Evolutionary conservation across 2,888 invertebrate species (phyloP).

Genomic region (Polymixis lichenea): DNA sequence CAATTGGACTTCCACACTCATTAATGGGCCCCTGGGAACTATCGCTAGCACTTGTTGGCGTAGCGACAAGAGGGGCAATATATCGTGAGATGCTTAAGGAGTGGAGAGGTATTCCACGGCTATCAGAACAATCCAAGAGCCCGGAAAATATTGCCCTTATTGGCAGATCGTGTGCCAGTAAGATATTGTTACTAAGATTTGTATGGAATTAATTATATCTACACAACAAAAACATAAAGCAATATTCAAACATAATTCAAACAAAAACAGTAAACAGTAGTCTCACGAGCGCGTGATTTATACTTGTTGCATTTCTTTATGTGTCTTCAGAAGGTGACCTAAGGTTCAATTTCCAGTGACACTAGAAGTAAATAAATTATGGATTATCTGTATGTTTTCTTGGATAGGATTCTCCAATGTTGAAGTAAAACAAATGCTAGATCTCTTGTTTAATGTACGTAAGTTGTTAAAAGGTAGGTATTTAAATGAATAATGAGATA

Average conservation of each 20-base stretch:
- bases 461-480: not conserved
- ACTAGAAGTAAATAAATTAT: not conserved
- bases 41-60: too few species aligned
- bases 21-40: too few species aligned
- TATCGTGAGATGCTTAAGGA: too few species aligned
- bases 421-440: slow-evolving; percentile 13
- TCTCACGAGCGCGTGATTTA: not conserved
- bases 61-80: too few species aligned
- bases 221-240: not conserved
- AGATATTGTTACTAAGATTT: slow-evolving; percentile 3
- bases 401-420: not conserved
- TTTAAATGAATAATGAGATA: not conserved
- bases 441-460: not conserved
- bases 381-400: not conserved
- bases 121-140: too few species aligned
- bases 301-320: not conserved
- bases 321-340: not conserved
- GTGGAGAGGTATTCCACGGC: too few species aligned
- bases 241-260: not conserved
- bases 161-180: not conserved
- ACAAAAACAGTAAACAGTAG: not conserved
- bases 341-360: not conserved
- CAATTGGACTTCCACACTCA: too few species aligned
- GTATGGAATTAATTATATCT: not conserved
- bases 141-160: too few species aligned